Evolutionary conservation across 53 echinoderm and acorn worm species (phyloP).

Genomic region (Henricia sp.): DNA sequence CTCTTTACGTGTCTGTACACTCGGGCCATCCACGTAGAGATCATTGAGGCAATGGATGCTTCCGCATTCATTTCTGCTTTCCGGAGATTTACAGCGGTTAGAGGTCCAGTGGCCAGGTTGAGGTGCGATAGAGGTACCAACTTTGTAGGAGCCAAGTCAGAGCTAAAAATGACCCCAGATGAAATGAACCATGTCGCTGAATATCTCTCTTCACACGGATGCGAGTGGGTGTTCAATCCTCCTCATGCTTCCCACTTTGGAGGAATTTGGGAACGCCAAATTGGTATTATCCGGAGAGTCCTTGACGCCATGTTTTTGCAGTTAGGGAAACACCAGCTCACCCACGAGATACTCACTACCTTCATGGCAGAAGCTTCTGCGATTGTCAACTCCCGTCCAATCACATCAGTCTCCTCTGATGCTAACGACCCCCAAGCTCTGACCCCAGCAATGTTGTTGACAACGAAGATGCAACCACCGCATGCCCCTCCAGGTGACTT

Average conservation of each 20-base stretch:
- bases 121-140: conserved; percentile 73
- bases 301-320: conserved; percentile 60
- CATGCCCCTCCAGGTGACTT: conserved; percentile 47
- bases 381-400: conserved; percentile 38
- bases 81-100: conserved; percentile 58
- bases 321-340: conserved; percentile 59
- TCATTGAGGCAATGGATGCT: conserved; percentile 55
- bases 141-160: conserved; percentile 66
- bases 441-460: conserved; percentile 51
- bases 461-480: conserved; percentile 29
- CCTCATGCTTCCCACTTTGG: conserved; percentile 69
- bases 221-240: conserved; percentile 64
- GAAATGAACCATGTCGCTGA: too few species aligned
- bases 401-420: conserved; percentile 52
- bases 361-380: conserved; percentile 66
- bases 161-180: conserved; percentile 21
- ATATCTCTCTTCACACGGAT: conserved; percentile 22
- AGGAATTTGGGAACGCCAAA: conserved; percentile 65
- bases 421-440: conserved; percentile 44
- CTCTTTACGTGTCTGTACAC: conserved; percentile 54
- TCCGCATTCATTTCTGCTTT: conserved; percentile 68
- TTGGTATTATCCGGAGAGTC: conserved; percentile 39
- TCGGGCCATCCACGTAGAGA: conserved; percentile 55
- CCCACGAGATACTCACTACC: conserved; percentile 58
- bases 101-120: conserved; percentile 59